phyloP scores from a whole-genome alignment of 2,888 invertebrate species.

The Agriopis leucophaearia region DNA sequence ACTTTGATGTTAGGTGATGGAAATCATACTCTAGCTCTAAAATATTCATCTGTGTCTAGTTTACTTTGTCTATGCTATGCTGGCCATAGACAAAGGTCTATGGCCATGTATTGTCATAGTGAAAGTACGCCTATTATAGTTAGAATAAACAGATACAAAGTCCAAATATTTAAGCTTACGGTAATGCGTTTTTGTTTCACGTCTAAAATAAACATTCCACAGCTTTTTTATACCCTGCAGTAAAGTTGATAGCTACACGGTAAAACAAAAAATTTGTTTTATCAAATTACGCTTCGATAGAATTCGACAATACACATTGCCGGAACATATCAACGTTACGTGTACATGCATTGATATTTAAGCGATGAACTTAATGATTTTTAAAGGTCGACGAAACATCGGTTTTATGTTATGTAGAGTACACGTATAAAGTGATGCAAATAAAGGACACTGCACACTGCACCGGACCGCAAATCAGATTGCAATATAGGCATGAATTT shows the following conservation, averaged over 20 bases:
- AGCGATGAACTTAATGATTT: constrained; percentile 14
- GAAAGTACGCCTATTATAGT: background rate
- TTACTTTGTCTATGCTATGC: constrained; percentile 1
- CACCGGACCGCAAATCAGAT: too few relatives aligned
- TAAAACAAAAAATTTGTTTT: background rate
- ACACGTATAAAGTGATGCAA: background rate
- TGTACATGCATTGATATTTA: constrained; percentile 17
- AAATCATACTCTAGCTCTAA: constrained; percentile 11
- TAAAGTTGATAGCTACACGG: background rate
- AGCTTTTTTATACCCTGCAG: background rate
- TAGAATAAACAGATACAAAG: too few relatives aligned
- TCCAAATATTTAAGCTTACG: background rate
- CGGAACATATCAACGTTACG: constrained; percentile 20
- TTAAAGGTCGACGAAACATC: constrained; percentile 21
- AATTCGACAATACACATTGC: background rate
- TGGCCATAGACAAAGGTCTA: too few relatives aligned
- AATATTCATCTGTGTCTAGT: constrained; percentile 8
- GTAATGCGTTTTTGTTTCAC: background rate
- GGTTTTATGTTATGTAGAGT: background rate
- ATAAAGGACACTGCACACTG: background rate
- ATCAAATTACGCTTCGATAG: constrained; percentile 5
- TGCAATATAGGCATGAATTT: too few relatives aligned
- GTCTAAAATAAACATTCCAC: background rate
- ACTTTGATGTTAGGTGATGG: constrained; percentile 19
- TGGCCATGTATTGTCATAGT: background rate